These are phyloP conservation scores for Bactericera cockerelli DNA, from an alignment of 1,140 invertebrate species.

Conservation along the genomic window DNA sequence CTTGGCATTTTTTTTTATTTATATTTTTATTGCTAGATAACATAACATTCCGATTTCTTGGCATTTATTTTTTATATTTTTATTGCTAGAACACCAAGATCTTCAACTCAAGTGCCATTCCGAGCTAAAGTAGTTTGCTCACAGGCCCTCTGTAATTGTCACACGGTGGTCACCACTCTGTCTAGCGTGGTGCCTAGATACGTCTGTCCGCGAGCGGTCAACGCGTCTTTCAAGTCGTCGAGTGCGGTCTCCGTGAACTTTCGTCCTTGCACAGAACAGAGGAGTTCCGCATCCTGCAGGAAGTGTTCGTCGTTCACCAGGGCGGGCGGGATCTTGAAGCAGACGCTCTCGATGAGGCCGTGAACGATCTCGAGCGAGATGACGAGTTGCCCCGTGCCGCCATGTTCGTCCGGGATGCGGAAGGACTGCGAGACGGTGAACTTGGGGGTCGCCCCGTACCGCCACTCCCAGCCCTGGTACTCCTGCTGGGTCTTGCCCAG, in stretches of 20 bases:
- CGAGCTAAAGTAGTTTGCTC: background rate
- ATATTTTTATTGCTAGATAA: no score
- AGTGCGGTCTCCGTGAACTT: conserved; percentile 1
- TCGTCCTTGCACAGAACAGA: conserved; percentile 5
- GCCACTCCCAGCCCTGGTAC: conserved; percentile 71
- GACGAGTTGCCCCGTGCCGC: background rate
- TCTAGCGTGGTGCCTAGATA: background rate
- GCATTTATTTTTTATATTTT: no score
- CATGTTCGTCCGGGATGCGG: background rate
- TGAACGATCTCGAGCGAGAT: background rate
- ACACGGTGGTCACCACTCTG: background rate
- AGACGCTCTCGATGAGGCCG: background rate
- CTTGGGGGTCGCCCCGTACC: conserved; percentile 70
- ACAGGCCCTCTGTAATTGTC: background rate
- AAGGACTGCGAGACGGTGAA: conserved; percentile 41
- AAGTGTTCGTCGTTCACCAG: conserved; percentile 5
- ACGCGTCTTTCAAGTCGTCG: background rate
- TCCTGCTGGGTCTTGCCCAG: conserved; percentile 44
- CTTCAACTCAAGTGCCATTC: background rate
- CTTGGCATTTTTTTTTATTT: no score
- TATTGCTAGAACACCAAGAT: background rate
- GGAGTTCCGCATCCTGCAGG: conserved; percentile 4
- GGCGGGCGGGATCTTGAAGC: conserved; percentile 5
- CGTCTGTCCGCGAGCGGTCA: background rate
- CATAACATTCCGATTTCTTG: no score